A percentile compares a stretch with the other conserved stretches of the same genome.
phyloP scores from a whole-genome alignment of 1,140 invertebrate species.

The Drosophila jambulina region DNA sequence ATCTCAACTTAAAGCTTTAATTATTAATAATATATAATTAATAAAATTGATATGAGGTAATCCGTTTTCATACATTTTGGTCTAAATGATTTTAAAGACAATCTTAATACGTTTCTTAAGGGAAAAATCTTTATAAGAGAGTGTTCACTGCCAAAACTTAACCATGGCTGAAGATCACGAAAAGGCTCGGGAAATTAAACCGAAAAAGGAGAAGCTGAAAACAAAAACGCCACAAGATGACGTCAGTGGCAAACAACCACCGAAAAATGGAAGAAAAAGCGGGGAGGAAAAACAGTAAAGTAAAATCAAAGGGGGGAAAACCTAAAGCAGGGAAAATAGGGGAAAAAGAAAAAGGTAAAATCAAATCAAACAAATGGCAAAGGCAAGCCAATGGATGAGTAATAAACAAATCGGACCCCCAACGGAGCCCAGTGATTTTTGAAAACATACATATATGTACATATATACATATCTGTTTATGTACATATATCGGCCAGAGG shows the following conservation, averaged over 20 bases:
- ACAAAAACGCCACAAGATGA: constrained; percentile 16
- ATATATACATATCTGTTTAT: not conserved
- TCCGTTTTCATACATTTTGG: not conserved
- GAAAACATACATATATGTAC: not conserved
- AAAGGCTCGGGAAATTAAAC: constrained; percentile 26
- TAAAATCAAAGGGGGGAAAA: constrained; percentile 16
- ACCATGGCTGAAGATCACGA: constrained; percentile 30
- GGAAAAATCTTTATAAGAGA: not conserved
- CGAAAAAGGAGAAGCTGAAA: constrained; percentile 16
- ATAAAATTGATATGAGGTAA: no score
- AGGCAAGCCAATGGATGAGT: constrained; percentile 31
- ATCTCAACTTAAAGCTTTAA: not conserved
- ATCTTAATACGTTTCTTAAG: not conserved
- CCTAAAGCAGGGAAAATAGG: not conserved
- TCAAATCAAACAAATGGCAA: constrained; percentile 27
- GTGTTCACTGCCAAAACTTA: constrained; percentile 11
- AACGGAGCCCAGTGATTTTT: constrained; percentile 21
- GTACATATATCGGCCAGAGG: not conserved
- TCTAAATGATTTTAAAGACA: not conserved
- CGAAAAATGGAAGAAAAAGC: not conserved
- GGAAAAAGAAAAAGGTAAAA: constrained; percentile 22
- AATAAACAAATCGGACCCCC: constrained; percentile 44
- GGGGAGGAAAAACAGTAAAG: constrained; percentile 10
- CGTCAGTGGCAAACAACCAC: constrained; percentile 37
- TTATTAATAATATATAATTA: not conserved